Percentiles rank a stretch among this genome's conserved stretches.
Evolutionary conservation across 2,888 invertebrate species (phyloP).

Genomic region (Cryptus armator): DNA sequence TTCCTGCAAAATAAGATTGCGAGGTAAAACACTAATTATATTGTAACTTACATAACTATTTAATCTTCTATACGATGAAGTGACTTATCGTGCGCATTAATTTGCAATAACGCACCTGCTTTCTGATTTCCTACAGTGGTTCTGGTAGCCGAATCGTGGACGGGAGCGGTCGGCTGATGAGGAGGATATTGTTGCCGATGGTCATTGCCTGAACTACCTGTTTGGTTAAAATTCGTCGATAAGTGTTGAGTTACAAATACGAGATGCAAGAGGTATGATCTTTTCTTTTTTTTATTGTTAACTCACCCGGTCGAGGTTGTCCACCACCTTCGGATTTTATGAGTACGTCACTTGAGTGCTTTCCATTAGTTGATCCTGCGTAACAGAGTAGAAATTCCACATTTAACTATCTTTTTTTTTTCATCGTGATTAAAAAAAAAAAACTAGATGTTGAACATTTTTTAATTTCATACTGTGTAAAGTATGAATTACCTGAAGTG

Average conservation of each 20-base stretch:
- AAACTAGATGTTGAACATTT: too few relatives aligned
- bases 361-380: slow-evolving; percentile 20
- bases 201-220: slow-evolving; percentile 40
- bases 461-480: background rate
- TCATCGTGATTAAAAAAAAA: background rate
- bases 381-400: background rate
- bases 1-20: slow-evolving; percentile 17
- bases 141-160: slow-evolving; percentile 43
- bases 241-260: background rate
- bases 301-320: slow-evolving; percentile 69
- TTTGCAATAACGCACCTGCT: slow-evolving; percentile 33
- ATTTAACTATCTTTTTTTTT: background rate
- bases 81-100: background rate
- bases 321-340: slow-evolving; percentile 72
- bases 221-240: background rate
- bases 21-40: background rate
- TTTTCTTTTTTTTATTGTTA: slow-evolving; percentile 10
- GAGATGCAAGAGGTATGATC: background rate
- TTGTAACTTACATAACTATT: background rate
- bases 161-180: slow-evolving; percentile 58
- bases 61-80: background rate
- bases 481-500: slow-evolving; percentile 30
- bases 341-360: slow-evolving; percentile 65
- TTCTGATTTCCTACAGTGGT: slow-evolving; percentile 40
- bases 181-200: slow-evolving; percentile 27